Base-by-base conservation (phyloP, 1,140 invertebrate species). In the Orchesella cincta region DNA sequence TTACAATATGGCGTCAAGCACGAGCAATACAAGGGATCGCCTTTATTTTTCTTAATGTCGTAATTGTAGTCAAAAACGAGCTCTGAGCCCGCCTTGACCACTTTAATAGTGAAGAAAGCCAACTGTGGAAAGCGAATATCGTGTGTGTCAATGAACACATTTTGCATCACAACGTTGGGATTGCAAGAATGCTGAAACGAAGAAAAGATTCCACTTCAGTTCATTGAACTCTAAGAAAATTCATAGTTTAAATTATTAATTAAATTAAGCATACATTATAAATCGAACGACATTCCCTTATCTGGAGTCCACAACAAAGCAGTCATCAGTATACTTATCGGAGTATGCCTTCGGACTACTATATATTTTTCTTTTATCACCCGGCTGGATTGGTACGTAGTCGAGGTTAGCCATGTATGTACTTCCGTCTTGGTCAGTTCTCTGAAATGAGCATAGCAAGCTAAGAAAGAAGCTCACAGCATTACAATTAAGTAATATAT, bases 391-490 rank as follows among this genome's bases (percentile, higher is more conserved):
- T 8, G 57, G 29, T 14, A 12, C 23, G 57, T 26, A 64, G 5
- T 12, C n/a, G 29, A 31, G 5, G 5, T 64, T 87, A 86, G 0
- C 94, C 92, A 85, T 98, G 96, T 29, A 98, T 96, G 82, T 96
- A 96, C 86, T 99, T 96, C 71, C 98, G 86, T 83, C 98, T 96
- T 0, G 97, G 96, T 64, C 98, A 89, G 84, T 98, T 98, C 83
- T 98, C 95, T 85, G 98, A 97, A 0, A 95, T 95, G 82, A 93
- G 90, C 80, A 92, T 89, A 14, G 94, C 94, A 81, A 91, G 91
- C 89, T 92, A 78, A 39, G 8, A 8, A 46, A 35, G 75, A 14
- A 54, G 35, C 36, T 52, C 76, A 57, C 20, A 16, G 76, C 70
- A 16, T 62, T 46, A 46, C 20, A 46, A 12, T 46, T 20, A 46